phyloP scores from a whole-genome alignment of 2,797 vertebrate species.

The Cyclopterus lumpus region DNA sequence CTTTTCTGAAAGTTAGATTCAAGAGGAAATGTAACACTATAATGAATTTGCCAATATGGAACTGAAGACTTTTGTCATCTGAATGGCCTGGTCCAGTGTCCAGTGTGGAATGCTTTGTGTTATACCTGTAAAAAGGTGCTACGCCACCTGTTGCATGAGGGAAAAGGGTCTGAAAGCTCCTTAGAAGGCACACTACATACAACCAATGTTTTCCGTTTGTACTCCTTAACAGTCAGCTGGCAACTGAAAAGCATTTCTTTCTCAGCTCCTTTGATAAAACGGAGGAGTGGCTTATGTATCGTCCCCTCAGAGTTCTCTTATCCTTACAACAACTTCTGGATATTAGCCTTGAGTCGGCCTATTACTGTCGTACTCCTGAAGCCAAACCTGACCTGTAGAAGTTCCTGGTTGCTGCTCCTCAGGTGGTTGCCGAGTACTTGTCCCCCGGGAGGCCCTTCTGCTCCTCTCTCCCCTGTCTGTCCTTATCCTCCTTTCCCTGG shows the following conservation, averaged over 20 bases:
- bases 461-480: conserved; percentile 62
- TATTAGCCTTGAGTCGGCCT: background rate
- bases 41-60: background rate
- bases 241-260: background rate
- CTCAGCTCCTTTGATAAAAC: background rate
- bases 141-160: too few species aligned
- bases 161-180: too few species aligned
- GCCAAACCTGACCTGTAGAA: conserved; percentile 57
- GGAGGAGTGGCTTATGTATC: background rate
- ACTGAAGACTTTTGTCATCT: background rate
- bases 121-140: background rate
- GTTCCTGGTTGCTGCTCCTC: conserved; percentile 40
- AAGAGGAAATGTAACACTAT: background rate
- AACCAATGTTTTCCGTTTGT: background rate
- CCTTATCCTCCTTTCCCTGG: conserved; percentile 61
- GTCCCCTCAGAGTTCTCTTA: background rate
- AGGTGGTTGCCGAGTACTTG: conserved; percentile 44
- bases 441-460: conserved; percentile 36
- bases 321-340: background rate
- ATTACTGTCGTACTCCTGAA: background rate
- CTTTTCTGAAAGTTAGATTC: too few species aligned
- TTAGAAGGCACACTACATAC: background rate
- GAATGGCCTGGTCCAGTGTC: too few species aligned
- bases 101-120: background rate
- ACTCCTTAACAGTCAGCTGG: background rate